Conservation (phyloP, 2,888 invertebrate genomes). For the Zonitis immaculata region DNA sequence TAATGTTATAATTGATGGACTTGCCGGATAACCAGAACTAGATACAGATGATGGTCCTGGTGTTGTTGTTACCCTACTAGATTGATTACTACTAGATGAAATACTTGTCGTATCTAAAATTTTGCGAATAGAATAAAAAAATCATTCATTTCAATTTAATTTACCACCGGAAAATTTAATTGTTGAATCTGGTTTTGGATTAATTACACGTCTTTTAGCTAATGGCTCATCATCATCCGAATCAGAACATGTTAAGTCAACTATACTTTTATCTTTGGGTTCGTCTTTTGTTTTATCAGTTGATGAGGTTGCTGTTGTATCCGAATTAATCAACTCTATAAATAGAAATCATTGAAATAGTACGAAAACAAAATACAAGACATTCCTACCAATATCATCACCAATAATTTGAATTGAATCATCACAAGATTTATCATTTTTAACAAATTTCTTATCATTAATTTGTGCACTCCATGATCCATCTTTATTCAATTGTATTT, state of each 20-base stretch:
- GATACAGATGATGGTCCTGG: slow-evolving; percentile 53
- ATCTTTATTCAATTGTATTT: slow-evolving; percentile 79
- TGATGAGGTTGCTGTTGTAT: slow-evolving; percentile 30
- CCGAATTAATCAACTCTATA: slow-evolving; percentile 38
- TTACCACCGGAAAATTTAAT: slow-evolving; percentile 44
- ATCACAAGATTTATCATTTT: slow-evolving; percentile 50
- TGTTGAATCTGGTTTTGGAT: slow-evolving; percentile 49
- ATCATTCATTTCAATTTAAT: background rate
- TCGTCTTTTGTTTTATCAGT: slow-evolving; percentile 30
- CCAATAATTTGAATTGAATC: slow-evolving; percentile 68
- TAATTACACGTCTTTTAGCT: slow-evolving; percentile 54
- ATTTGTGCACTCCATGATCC: slow-evolving; percentile 77
- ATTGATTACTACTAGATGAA: slow-evolving; percentile 49
- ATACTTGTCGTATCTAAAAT: slow-evolving; percentile 46
- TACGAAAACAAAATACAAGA: background rate
- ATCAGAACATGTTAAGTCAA: slow-evolving; percentile 70
- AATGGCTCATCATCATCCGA: slow-evolving; percentile 65
- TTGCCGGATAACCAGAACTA: slow-evolving; percentile 58
- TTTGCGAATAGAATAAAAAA: no score
- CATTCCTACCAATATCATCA: slow-evolving; percentile 64
- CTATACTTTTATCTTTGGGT: slow-evolving; percentile 48
- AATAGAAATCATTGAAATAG: slow-evolving; percentile 11
- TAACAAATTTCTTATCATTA: slow-evolving; percentile 56
- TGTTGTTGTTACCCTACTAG: slow-evolving; percentile 39
- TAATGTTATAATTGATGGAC: slow-evolving; percentile 58